Percentiles rank a stretch among this genome's conserved stretches.
Evolutionary conservation across 2,797 vertebrate genomes (phyloP).

Genomic region (Lerista edwardsae): DNA sequence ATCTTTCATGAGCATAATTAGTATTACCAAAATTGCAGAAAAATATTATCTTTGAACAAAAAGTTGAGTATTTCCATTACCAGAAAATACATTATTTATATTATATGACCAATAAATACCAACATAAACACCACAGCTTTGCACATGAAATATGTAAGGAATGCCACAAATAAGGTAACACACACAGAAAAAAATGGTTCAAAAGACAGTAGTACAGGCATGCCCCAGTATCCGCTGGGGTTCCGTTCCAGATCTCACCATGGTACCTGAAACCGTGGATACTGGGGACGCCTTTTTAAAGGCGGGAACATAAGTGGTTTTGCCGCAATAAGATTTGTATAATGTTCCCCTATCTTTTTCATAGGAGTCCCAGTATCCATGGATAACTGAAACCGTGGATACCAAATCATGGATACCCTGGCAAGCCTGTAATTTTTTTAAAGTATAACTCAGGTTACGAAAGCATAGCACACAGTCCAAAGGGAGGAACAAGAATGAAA

Average conservation of each 20-base stretch:
- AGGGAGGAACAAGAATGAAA: conserved; percentile 28
- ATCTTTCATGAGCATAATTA: neutral
- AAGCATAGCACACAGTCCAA: conserved; percentile 42
- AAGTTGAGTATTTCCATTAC: neutral
- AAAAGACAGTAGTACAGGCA: neutral
- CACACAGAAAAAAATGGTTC: neutral
- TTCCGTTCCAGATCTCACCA: too few species aligned
- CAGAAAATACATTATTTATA: neutral
- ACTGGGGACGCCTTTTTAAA: too few species aligned
- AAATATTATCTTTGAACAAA: neutral
- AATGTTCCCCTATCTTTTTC: too few species aligned
- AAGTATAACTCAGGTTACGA: neutral
- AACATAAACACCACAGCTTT: neutral
- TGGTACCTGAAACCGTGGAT: too few species aligned
- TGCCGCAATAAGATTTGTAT: too few species aligned
- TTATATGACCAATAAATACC: neutral
- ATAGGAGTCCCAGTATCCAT: too few species aligned
- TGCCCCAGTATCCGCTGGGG: too few species aligned
- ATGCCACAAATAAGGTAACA: neutral
- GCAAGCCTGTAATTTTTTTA: too few species aligned
- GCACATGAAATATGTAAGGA: neutral
- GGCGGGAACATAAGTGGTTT: too few species aligned
- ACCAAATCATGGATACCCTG: too few species aligned
- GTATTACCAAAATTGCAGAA: neutral
- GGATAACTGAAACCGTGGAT: too few species aligned